Base-by-base conservation (phyloP, 2,797 vertebrate genomes). In the Clangula hyemalis region DNA sequence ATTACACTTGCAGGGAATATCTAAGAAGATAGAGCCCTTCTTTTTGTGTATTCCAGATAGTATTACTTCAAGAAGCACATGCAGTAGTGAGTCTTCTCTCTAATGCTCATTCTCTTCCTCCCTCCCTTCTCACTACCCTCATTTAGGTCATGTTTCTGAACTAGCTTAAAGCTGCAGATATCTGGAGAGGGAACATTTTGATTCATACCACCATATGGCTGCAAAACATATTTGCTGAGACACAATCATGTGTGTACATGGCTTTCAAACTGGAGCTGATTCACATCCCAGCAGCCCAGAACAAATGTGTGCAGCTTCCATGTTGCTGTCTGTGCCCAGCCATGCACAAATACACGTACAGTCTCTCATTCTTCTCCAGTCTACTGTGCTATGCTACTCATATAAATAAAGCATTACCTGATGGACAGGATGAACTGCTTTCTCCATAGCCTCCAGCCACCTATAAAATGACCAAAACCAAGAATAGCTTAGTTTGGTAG, bases 361-460 rank as follows among this genome's bases (percentile, higher is more conserved):
- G 36, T n/a, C 28, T 53, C 60, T 65, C 58, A 34, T 65, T 8
- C 20, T 36, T 65, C 51, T 80, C 24, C 72, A 78, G 17, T 39
- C 17, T 77, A 34, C 27, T 71, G 12, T 16, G 38, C 9, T 6
- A 34, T 22, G 2, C 21, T 69, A 85, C 38, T 45, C 13, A 56
- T 14, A 45, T 75, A 90, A 69, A 62, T 34, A 66, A 69, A 65
- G 4, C 17, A 49, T 97, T 98, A 99, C 99, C 98, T 99, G 99
- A 91, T 96, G 98, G 61, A 98, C 78, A 18, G 99, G 99, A 96
- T 98, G 98, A 69, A 98, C 97, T 6, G 98, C 98, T 98, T 97
- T 98, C 75, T 98, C 97, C 98, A 99, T 98, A 24, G 98, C 98
- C 69, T 99, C 98, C 72, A 99, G 96, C 99, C 99, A 99, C 93